These are phyloP conservation scores for Teleogryllus occipitalis DNA, from an alignment of 1,140 invertebrate genomes.

Conservation along the genomic window DNA sequence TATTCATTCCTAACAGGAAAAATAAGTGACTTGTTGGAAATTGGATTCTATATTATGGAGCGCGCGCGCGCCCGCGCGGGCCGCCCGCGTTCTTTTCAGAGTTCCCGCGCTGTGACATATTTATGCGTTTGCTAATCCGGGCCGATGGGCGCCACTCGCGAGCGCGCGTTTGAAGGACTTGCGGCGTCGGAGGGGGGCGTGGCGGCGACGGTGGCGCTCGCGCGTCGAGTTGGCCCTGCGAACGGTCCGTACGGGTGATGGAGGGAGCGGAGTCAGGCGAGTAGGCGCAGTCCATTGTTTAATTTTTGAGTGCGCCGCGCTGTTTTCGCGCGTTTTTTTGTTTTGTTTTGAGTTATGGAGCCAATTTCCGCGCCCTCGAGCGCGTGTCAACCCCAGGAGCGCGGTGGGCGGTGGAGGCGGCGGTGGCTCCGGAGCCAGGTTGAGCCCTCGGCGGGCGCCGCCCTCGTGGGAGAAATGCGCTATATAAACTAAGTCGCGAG, in stretches of 20 bases:
- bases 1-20: constrained; percentile 5
- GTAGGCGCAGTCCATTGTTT: neutral
- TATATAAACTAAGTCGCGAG: neutral
- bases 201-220: too few species aligned
- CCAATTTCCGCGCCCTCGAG: neutral
- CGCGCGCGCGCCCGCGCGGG: too few species aligned
- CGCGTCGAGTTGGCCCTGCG: too few species aligned
- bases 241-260: neutral
- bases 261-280: neutral
- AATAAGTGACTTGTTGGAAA: constrained; percentile 5
- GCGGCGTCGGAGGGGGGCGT: too few species aligned
- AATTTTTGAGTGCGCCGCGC: neutral
- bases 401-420: neutral
- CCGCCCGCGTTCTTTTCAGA: neutral
- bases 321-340: neutral
- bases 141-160: neutral
- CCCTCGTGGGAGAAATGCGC: neutral
- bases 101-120: neutral
- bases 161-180: neutral
- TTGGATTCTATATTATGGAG: constrained; percentile 5
- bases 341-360: neutral
- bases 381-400: neutral
- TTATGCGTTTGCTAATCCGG: neutral
- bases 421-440: neutral
- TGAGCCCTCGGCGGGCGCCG: too few species aligned